Evolutionary conservation across 1,140 invertebrate genomes (phyloP).

Genomic region (Drosophila nasuta): DNA sequence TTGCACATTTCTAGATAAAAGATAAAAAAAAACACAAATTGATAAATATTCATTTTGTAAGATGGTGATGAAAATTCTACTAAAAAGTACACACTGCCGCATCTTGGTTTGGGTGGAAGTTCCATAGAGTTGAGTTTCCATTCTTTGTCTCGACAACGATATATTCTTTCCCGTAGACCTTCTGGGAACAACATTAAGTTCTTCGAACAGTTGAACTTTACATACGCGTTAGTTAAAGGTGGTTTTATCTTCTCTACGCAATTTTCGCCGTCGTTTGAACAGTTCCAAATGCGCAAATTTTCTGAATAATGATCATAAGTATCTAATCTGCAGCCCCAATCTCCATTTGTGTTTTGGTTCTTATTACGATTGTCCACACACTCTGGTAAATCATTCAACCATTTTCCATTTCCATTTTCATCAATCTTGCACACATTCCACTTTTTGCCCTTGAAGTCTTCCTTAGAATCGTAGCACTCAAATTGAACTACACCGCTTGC

Average conservation of each 20-base stretch:
- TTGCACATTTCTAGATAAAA: too few species aligned
- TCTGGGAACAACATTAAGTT: background rate
- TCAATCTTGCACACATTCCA: too few species aligned
- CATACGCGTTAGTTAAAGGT: background rate
- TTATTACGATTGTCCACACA: background rate
- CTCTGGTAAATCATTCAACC: too few species aligned
- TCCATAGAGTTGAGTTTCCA: too few species aligned
- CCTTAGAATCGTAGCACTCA: background rate
- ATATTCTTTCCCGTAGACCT: background rate
- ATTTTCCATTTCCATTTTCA: too few species aligned
- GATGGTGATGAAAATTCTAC: too few species aligned
- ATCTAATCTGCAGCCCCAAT: constrained; percentile 24
- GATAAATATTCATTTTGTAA: background rate
- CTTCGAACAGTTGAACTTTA: too few species aligned
- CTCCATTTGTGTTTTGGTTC: constrained; percentile 31
- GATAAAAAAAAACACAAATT: background rate
- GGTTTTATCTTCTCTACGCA: background rate
- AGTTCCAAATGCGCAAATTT: background rate
- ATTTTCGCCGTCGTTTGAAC: background rate
- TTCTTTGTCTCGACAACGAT: too few species aligned
- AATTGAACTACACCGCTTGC: constrained; percentile 21
- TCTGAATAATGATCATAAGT: constrained; percentile 2
- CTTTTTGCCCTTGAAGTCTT: background rate
- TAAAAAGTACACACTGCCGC: too few species aligned
- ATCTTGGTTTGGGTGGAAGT: too few species aligned